Conservation (phyloP, 2,888 invertebrate species). For the Eupsilia transversa region DNA sequence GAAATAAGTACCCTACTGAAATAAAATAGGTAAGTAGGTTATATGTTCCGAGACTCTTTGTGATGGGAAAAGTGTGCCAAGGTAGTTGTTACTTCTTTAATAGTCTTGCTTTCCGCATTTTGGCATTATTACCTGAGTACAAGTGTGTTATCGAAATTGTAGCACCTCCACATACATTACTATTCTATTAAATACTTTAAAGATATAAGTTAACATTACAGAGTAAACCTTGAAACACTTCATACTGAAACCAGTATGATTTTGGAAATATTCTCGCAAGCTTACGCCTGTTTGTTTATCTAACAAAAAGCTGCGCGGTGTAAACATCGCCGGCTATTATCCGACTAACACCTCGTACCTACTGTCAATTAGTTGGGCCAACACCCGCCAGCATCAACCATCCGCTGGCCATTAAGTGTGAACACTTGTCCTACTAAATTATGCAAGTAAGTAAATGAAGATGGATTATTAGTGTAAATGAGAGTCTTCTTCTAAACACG, state of each 20-base stretch:
- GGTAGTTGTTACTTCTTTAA: too few species aligned
- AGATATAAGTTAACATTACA: not conserved
- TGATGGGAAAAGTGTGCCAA: not conserved
- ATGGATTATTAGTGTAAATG: constrained; percentile 47
- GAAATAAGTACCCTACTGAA: not conserved
- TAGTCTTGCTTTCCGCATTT: not conserved
- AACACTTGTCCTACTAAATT: constrained; percentile 46
- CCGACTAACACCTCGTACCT: constrained; percentile 70
- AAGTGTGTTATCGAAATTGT: not conserved
- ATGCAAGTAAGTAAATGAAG: constrained; percentile 51
- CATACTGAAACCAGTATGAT: not conserved
- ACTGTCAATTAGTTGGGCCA: constrained; percentile 37
- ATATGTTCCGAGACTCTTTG: not conserved
- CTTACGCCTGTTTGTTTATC: constrained; percentile 68
- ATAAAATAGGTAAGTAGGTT: not conserved
- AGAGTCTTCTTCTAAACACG: constrained; percentile 32
- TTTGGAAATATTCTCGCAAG: not conserved
- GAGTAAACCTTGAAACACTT: not conserved
- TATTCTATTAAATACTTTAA: not conserved
- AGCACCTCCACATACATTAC: not conserved
- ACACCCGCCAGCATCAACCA: constrained; percentile 26
- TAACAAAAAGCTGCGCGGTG: constrained; percentile 77
- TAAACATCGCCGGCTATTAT: constrained; percentile 76
- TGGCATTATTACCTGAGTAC: not conserved
- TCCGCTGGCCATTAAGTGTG: constrained; percentile 18